Evolutionary conservation across 2,113 vertebrate species (phyloP).

Genomic region (Phylloscopus trochilus): DNA sequence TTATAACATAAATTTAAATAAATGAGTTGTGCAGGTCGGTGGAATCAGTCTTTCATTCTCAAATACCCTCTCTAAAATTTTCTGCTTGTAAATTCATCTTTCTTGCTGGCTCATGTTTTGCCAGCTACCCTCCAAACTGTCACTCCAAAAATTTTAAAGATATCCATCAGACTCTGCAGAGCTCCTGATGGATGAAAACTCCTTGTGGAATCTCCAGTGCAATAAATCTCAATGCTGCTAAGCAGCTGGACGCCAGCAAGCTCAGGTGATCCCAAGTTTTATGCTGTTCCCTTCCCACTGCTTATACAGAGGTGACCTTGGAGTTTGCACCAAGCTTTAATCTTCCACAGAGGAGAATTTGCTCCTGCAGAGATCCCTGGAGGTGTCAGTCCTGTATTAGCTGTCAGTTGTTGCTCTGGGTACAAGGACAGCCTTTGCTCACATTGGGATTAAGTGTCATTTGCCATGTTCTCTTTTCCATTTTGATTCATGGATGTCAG

Average conservation of each 20-base stretch:
- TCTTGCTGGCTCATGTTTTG: not conserved
- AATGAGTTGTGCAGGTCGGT: not conserved
- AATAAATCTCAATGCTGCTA: not conserved
- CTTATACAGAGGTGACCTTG: not conserved
- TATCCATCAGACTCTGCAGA: not conserved
- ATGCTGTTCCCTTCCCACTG: not conserved
- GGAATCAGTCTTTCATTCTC: not conserved
- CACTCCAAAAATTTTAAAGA: not conserved
- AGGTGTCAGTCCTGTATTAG: not conserved
- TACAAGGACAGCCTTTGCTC: not conserved
- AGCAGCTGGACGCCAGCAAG: not conserved
- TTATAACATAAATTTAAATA: slow-evolving; percentile 23
- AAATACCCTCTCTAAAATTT: not conserved
- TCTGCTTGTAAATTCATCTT: not conserved
- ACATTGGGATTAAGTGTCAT: not conserved
- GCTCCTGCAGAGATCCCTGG: not conserved
- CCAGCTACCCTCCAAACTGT: not conserved
- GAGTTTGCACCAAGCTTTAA: not conserved
- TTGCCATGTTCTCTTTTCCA: not conserved
- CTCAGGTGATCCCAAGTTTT: not conserved
- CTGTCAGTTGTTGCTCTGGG: not conserved
- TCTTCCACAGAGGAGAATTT: not conserved
- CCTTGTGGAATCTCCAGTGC: not conserved
- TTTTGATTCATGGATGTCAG: not conserved
- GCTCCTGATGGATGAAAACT: not conserved